Base-by-base conservation (phyloP, 2,888 invertebrate species). In the Melolontha melolontha region DNA sequence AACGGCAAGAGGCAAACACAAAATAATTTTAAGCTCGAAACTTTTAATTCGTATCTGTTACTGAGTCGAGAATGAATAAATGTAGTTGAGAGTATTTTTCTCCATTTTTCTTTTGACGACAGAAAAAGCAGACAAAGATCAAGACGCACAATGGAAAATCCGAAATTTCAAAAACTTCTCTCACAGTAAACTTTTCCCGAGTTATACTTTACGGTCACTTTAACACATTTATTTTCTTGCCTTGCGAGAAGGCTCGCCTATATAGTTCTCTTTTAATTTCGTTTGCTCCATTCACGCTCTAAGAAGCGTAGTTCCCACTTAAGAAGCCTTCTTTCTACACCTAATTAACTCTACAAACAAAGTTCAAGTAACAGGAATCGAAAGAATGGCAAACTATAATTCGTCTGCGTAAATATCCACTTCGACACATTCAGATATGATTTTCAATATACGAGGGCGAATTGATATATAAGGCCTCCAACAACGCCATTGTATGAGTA, bases 201-300 rank as follows among this genome's bases (percentile, higher is more conserved):
- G 40, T 40, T 54, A 54, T 39, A 54, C 40, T 54, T 39, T 39
- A 54, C 52, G 52, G 52, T 54, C 52, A 54, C 17, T 41, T 17
- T 54, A 54, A 54, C 54, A 11, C 40, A 40, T 54, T 34, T 54
- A 40, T 54, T 54, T 54, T 39, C 7, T 41, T 17, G 10, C 40
- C 11, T 17, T 54, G 16, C 16, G 17, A 5, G 22, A 52, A 16
- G 8, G 29, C 7, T 11, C 6, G 2, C 40, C 40, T 5, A 16
- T 16, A 11, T 17, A 54, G 17, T 22, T 40, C 40, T 34, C 34
- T 34, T 16, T 7, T 54, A 54, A 54, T 22, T 54, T 54, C 54
- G 40, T 54, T 40, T 54, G 54, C 54, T 14, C 14, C 39, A 54
- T 40, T 16, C 52, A 54, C 6, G 6, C 39, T 40, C 54, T 54